Evolutionary conservation across 2,888 invertebrate species (phyloP), one percentile per base, ranked within the genome.

Genomic region (Phasia obesa): DNA sequence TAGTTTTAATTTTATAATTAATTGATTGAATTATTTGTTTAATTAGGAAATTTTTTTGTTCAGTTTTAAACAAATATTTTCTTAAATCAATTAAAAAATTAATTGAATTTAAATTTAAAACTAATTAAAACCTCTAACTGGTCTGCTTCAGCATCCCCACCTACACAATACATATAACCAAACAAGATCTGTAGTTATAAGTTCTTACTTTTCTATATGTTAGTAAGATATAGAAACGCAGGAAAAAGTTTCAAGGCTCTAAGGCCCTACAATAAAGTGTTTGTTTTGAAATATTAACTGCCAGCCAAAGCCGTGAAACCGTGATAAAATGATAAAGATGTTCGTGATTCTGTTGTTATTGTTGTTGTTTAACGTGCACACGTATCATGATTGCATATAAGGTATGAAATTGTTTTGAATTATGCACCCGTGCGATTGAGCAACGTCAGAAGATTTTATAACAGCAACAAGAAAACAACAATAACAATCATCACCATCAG

Each of bases 381-480:
- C 79, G 83, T 83, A 83, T 83, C 83, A 83, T 83, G 83, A 76
- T 71, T 65, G 85, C 80, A 80, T 79, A 76, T 81, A 85, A 84
- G 85, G 83, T 80, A 85, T 86, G 84, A 84, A 85, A 85, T 81
- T 85, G 82, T 85, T 86, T 85, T 84, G 85, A 84, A 84, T 85
- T 81, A 85, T 81, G 84, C 85, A 84, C 85, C 79, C 79, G 77
- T 78, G 78, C 83, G 75, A 84, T 79, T 83, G 79, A 83, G 51
- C 78, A 78, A 74, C 73, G 73, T 79, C 79, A 74, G 73, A 74
- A 27, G 67, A 47, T 73, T 67, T 79, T 42, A 53, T 60, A 38
- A 38, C 55, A 57, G 15, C 42, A 78, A 65, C 67, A 69, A 77
- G 17, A 42, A 44, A 64, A 51, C 35, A 67, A 35, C 51, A 75